These are phyloP conservation scores for Pseudotriccus pelzelni DNA, from an alignment of 2,797 vertebrate genomes.

Conservation along the genomic window DNA sequence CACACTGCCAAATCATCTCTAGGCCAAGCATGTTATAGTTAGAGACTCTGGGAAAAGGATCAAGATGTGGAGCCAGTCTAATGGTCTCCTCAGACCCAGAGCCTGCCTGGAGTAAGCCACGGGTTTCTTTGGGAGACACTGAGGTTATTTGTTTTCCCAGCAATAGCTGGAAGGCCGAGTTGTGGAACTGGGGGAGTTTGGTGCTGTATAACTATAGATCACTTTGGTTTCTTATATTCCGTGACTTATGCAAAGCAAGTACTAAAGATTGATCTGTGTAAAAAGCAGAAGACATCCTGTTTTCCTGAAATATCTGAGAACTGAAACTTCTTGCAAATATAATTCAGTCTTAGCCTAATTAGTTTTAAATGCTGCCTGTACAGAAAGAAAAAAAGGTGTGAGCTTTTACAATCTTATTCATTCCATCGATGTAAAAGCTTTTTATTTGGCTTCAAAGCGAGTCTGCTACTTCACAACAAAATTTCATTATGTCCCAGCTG, in stretches of 20 bases:
- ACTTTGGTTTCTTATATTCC: neutral
- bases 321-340: constrained; percentile 20
- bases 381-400: constrained; percentile 28
- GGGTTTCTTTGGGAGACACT: neutral
- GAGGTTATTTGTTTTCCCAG: neutral
- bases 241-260: neutral
- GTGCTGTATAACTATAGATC: neutral
- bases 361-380: constrained; percentile 7
- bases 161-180: rapidly evolving
- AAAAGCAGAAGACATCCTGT: neutral
- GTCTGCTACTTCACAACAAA: constrained; percentile 75
- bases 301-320: neutral
- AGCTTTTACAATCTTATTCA: constrained; percentile 66
- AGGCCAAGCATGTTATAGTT: neutral
- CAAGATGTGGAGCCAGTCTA: neutral
- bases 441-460: constrained; percentile 75
- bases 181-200: neutral
- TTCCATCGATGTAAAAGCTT: constrained; percentile 64
- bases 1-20: neutral
- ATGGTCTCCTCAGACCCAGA: neutral
- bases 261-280: neutral
- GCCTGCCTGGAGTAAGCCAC: neutral
- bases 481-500: constrained; percentile 76
- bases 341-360: constrained; percentile 26
- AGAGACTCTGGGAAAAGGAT: neutral